Conservation (phyloP, 2,113 vertebrate species). For the Lontra canadensis region DNA sequence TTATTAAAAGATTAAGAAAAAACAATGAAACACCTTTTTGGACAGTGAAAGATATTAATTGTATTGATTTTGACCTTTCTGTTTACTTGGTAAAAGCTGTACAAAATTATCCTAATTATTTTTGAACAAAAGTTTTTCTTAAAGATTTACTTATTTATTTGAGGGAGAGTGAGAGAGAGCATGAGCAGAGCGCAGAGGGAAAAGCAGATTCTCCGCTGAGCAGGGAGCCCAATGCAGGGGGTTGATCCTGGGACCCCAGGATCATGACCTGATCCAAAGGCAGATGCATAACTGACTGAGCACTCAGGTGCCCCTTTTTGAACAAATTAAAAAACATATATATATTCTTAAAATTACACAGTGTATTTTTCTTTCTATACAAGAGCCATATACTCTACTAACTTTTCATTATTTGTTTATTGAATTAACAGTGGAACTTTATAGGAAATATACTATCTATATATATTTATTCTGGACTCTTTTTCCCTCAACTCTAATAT, state of each 20-base stretch:
- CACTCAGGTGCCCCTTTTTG: background rate
- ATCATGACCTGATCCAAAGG: too few relatives aligned
- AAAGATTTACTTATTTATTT: too few relatives aligned
- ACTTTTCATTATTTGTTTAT: background rate
- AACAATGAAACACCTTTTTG: background rate
- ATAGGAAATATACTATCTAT: background rate
- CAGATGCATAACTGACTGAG: too few relatives aligned
- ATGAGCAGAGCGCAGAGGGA: too few relatives aligned
- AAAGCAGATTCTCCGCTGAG: too few relatives aligned
- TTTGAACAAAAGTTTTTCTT: background rate
- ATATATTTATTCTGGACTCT: background rate
- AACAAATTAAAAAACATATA: background rate
- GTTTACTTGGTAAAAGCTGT: background rate
- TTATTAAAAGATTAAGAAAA: background rate
- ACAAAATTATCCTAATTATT: background rate
- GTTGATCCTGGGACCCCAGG: too few relatives aligned
- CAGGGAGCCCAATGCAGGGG: too few relatives aligned
- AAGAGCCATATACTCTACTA: background rate
- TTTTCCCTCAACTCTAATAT: background rate
- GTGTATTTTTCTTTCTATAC: background rate
- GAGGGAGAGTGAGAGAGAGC: too few relatives aligned
- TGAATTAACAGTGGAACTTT: background rate
- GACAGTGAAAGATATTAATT: background rate
- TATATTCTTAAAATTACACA: background rate
- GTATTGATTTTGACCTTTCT: constrained; percentile 14